Evolutionary conservation across 2,113 vertebrate species (phyloP).

Genomic region (Antechinus flavipes): DNA sequence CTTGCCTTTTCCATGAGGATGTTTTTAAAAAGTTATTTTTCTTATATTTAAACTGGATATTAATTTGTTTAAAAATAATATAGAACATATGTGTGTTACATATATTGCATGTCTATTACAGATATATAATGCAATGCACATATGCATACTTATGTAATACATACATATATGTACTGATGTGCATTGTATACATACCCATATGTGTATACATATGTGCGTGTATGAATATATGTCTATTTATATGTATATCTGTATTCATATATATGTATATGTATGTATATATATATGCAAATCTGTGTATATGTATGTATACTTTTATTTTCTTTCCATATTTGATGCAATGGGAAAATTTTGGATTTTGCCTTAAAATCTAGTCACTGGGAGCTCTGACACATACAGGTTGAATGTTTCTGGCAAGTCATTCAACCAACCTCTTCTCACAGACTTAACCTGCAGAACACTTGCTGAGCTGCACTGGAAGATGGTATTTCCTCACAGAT

Average conservation of each 20-base stretch:
- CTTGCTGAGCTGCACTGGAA: background rate
- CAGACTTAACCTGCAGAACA: background rate
- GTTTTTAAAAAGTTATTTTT: conserved; percentile 8
- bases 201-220: too few relatives aligned
- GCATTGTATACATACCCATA: too few relatives aligned
- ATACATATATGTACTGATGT: too few relatives aligned
- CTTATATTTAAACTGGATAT: background rate
- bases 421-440: background rate
- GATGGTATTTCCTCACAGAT: background rate
- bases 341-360: background rate
- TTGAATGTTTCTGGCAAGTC: background rate
- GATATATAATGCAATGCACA: too few relatives aligned
- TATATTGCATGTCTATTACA: too few relatives aligned
- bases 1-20: background rate
- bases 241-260: too few relatives aligned
- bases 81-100: background rate
- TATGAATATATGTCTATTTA: too few relatives aligned
- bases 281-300: too few relatives aligned
- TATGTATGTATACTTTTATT: background rate
- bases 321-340: background rate
- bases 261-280: too few relatives aligned
- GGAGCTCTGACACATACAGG: background rate
- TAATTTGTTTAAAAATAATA: conserved; percentile 25
- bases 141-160: too few relatives aligned
- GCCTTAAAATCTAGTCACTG: background rate